Conservation (phyloP, 2,797 vertebrate genomes). For the Pristis pectinata region DNA sequence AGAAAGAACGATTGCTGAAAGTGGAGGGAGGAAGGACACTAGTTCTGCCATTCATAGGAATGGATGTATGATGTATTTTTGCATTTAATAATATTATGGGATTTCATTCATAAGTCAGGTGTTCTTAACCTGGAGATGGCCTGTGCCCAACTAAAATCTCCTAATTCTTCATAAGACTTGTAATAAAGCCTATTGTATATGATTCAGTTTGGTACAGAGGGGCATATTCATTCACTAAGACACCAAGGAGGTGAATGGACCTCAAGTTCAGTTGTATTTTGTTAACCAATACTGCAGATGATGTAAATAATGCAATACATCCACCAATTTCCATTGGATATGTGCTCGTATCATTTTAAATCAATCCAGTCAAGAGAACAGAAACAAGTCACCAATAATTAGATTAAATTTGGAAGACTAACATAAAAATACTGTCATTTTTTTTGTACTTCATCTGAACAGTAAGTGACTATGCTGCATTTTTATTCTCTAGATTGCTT, state of each 20-base stretch:
- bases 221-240: neutral
- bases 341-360: neutral
- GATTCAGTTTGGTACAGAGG: neutral
- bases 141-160: neutral
- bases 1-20: too few relatives aligned
- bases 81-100: too few relatives aligned
- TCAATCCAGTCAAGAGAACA: neutral
- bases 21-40: too few relatives aligned
- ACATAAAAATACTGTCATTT: neutral
- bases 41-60: too few relatives aligned
- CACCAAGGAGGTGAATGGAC: neutral
- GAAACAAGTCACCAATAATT: neutral
- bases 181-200: neutral
- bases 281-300: neutral
- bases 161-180: neutral
- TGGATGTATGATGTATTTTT: too few relatives aligned
- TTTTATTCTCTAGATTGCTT: constrained; percentile 29
- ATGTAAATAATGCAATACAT: neutral
- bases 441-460: neutral
- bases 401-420: constrained; percentile 18
- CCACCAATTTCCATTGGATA: neutral
- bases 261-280: neutral
- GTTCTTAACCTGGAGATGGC: too few relatives aligned
- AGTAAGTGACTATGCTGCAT: neutral
- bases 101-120: too few relatives aligned